Conservation (phyloP, 1,140 invertebrate species). For the Babylonia areolata region DNA sequence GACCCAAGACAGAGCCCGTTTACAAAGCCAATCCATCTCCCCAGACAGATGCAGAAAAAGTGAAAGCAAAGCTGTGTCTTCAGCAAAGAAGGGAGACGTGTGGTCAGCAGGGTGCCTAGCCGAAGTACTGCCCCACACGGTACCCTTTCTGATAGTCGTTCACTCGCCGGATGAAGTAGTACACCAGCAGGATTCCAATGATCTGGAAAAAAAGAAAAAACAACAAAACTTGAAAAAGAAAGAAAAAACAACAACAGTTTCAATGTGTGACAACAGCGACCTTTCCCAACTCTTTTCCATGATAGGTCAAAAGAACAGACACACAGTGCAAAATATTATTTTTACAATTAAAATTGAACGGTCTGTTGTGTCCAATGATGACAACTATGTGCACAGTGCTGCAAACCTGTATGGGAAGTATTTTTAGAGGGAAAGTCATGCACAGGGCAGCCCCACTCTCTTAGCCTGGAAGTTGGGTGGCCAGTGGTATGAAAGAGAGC, state of each 20-base stretch:
- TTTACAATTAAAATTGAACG: no score
- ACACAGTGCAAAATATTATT: no score
- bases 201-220: constrained; percentile 50
- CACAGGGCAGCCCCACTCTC: no score
- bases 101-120: neutral
- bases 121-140: constrained; percentile 53
- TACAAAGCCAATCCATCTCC: neutral
- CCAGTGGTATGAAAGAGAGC: no score
- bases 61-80: neutral
- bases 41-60: neutral
- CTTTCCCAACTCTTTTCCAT: no score
- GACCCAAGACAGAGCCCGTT: neutral
- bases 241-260: neutral
- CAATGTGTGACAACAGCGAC: no score
- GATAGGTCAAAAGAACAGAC: no score
- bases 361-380: no score
- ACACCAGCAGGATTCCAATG: constrained; percentile 62
- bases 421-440: no score
- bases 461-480: no score
- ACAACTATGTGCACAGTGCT: no score
- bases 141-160: constrained; percentile 59
- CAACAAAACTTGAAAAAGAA: neutral
- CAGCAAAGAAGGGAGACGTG: neutral
- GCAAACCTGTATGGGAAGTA: no score
- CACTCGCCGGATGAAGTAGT: constrained; percentile 61